Conservation (phyloP, 2,888 invertebrate genomes). For the Schrankia costaestrigalis region DNA sequence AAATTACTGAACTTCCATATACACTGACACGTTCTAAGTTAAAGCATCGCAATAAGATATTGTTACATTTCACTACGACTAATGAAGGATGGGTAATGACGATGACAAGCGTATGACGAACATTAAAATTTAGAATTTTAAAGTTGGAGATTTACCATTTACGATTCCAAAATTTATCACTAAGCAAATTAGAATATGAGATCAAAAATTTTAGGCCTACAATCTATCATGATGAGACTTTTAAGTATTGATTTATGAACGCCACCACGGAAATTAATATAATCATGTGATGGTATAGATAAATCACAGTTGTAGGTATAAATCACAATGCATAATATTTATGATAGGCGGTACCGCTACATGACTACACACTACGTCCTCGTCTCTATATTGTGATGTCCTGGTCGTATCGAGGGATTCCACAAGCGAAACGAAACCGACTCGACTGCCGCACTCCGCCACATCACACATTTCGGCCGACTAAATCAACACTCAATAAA, state of each 20-base stretch:
- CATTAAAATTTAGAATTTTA: slow-evolving; percentile 75
- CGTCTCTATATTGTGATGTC: slow-evolving; percentile 42
- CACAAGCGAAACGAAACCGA: slow-evolving; percentile 47
- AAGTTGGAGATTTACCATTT: slow-evolving; percentile 67
- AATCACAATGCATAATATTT: slow-evolving; percentile 74
- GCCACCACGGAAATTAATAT: slow-evolving; percentile 68
- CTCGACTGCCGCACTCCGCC: slow-evolving; percentile 18
- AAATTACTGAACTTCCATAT: slow-evolving; percentile 70
- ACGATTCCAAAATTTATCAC: slow-evolving; percentile 74
- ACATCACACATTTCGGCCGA: slow-evolving; percentile 40
- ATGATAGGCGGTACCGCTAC: slow-evolving; percentile 75
- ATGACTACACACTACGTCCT: slow-evolving; percentile 58
- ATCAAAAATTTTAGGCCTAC: slow-evolving; percentile 80
- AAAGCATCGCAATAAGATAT: slow-evolving; percentile 81
- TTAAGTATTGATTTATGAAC: slow-evolving; percentile 75
- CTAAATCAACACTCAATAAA: slow-evolving; percentile 63
- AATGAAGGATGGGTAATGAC: slow-evolving; percentile 53
- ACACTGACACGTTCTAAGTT: slow-evolving; percentile 76
- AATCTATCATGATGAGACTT: slow-evolving; percentile 74
- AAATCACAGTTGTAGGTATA: slow-evolving; percentile 76
- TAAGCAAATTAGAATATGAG: slow-evolving; percentile 81
- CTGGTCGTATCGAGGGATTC: slow-evolving; percentile 52
- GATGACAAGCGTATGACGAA: slow-evolving; percentile 67
- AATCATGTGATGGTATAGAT: slow-evolving; percentile 72
- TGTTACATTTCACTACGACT: slow-evolving; percentile 74